Evolutionary conservation across 2,113 vertebrate genomes (phyloP).

Genomic region (Scomber scombrus): DNA sequence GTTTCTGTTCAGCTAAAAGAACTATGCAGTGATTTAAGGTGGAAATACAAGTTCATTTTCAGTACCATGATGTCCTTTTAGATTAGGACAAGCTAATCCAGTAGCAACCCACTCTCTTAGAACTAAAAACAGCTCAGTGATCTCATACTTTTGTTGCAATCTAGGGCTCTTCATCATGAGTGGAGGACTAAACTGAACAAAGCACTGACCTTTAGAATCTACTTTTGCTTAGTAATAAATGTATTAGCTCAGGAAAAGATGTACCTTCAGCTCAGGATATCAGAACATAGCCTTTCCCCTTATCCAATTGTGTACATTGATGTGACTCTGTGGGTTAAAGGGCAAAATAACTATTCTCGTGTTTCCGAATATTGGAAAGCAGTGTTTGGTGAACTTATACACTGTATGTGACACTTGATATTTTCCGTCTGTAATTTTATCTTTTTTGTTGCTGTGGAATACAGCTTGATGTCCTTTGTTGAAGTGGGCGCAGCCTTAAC

Average conservation of each 20-base stretch:
- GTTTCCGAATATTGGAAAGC: not conserved
- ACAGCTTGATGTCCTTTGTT: slow-evolving; percentile 15
- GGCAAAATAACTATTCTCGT: not conserved
- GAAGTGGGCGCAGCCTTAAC: slow-evolving; percentile 27
- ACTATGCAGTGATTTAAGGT: not conserved
- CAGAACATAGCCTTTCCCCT: slow-evolving; percentile 1
- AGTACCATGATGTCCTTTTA: not conserved
- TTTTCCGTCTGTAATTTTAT: slow-evolving; percentile 2
- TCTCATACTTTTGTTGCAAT: slow-evolving; percentile 1
- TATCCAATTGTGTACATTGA: slow-evolving; percentile 1
- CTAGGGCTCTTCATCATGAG: slow-evolving; percentile 21
- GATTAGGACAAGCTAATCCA: not conserved
- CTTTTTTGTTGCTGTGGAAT: not conserved
- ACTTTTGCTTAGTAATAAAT: slow-evolving; percentile 24
- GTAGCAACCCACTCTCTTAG: not conserved
- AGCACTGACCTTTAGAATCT: slow-evolving; percentile 52
- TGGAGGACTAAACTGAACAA: slow-evolving; percentile 39
- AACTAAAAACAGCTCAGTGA: slow-evolving; percentile 16
- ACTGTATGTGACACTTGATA: slow-evolving; percentile 9
- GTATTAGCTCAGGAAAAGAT: slow-evolving; percentile 17
- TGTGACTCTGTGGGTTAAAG: slow-evolving; percentile 9
- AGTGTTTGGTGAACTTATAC: not conserved
- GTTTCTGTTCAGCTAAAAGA: not conserved
- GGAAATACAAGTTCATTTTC: not conserved
- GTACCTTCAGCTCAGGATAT: slow-evolving; percentile 9